phyloP scores from a whole-genome alignment of 2,888 invertebrate species.

The Amphiduros pacificus region DNA sequence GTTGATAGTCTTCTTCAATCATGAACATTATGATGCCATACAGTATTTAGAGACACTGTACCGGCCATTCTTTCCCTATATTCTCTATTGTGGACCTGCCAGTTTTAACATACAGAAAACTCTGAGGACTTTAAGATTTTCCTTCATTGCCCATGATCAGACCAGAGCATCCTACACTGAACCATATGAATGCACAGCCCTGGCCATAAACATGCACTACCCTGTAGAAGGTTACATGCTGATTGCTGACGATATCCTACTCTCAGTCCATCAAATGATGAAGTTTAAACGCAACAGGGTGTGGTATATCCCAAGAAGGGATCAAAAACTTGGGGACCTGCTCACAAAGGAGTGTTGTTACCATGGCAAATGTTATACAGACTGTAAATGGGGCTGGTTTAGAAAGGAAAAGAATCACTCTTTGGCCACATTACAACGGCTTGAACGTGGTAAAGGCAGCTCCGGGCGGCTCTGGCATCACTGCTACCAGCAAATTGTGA shows the following conservation, averaged over 20 bases:
- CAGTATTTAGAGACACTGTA: slow-evolving; percentile 32
- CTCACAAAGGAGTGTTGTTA: slow-evolving; percentile 23
- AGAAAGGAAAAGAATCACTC: slow-evolving; percentile 22
- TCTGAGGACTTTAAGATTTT: slow-evolving; percentile 1
- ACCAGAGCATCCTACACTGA: no score
- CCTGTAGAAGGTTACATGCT: slow-evolving; percentile 25
- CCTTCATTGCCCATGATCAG: slow-evolving; percentile 23
- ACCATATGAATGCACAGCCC: slow-evolving; percentile 27
- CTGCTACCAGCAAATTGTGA: slow-evolving; percentile 20
- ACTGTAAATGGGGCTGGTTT: slow-evolving; percentile 27
- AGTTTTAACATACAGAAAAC: no score
- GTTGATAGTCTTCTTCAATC: slow-evolving; percentile 29
- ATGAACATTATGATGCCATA: slow-evolving; percentile 27
- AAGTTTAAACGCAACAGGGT: slow-evolving; percentile 3
- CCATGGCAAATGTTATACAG: slow-evolving; percentile 31
- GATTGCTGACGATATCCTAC: slow-evolving; percentile 30
- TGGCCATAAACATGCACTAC: slow-evolving; percentile 23
- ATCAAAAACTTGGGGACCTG: slow-evolving; percentile 26
- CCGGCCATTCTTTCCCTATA: slow-evolving; percentile 29
- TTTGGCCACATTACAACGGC: slow-evolving; percentile 11
- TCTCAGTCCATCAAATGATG: slow-evolving; percentile 11
- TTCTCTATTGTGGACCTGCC: slow-evolving; percentile 33
- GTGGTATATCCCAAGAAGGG: slow-evolving; percentile 26
- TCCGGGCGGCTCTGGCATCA: slow-evolving; percentile 7
- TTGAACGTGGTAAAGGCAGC: background rate